Conservation (phyloP, 2,888 invertebrate genomes). For the Drosophila pullipes region DNA sequence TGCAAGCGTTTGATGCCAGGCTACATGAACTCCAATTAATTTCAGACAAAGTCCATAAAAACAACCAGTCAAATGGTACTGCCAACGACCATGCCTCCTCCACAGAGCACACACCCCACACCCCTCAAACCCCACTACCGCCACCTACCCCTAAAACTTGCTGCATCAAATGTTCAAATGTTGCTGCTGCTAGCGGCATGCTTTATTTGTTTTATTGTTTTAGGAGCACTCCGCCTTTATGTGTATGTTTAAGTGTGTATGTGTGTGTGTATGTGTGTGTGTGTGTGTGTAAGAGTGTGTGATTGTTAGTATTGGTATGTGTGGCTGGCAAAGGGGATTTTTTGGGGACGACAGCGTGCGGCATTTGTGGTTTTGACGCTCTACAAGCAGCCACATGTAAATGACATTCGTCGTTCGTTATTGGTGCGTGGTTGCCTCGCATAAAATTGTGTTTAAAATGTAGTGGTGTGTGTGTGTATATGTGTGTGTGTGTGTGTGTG, state of each 20-base stretch:
- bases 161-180: slow-evolving; percentile 72
- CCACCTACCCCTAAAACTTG: slow-evolving; percentile 8
- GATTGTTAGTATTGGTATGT: neutral
- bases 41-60: slow-evolving; percentile 79
- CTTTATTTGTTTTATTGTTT: slow-evolving; percentile 79
- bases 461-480: neutral
- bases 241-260: slow-evolving; percentile 3
- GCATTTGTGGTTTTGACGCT: slow-evolving; percentile 80
- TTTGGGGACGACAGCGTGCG: slow-evolving; percentile 68
- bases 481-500: neutral
- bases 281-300: neutral
- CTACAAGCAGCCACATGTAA: slow-evolving; percentile 80
- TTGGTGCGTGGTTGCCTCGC: slow-evolving; percentile 73
- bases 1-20: slow-evolving; percentile 67
- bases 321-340: neutral
- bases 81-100: slow-evolving; percentile 25
- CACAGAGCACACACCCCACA: neutral
- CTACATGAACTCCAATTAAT: slow-evolving; percentile 76
- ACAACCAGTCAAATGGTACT: slow-evolving; percentile 64
- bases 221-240: slow-evolving; percentile 29
- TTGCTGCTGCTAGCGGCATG: slow-evolving; percentile 56
- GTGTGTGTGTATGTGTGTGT: neutral
- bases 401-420: slow-evolving; percentile 82
- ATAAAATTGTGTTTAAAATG: slow-evolving; percentile 72
- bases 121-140: neutral